Evolutionary conservation across 2,888 invertebrate genomes (phyloP).

Genomic region (Pherbina coryleti): DNA sequence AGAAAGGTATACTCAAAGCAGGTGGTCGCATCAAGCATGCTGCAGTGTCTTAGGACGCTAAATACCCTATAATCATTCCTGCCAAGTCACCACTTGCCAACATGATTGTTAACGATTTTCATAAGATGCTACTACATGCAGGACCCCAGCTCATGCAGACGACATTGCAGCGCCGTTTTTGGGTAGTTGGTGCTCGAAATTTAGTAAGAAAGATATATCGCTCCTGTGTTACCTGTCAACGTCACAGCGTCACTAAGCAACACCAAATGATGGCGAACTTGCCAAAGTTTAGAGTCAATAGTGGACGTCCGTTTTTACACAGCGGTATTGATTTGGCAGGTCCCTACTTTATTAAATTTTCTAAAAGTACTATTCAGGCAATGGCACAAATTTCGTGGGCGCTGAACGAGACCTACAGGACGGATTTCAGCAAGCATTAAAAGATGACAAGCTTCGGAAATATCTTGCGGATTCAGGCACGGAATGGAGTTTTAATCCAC

Average conservation of each 20-base stretch:
- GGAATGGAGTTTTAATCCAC: slow-evolving; percentile 31
- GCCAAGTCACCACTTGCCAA: neutral
- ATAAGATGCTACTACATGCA: neutral
- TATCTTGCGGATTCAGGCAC: slow-evolving; percentile 14
- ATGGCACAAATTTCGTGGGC: slow-evolving; percentile 35
- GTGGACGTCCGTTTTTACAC: slow-evolving; percentile 25
- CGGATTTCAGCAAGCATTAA: neutral
- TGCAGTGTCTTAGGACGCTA: too few species aligned
- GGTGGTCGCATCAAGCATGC: too few species aligned
- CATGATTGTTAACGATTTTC: neutral
- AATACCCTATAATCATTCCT: neutral
- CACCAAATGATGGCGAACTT: neutral
- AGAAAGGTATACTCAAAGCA: too few species aligned
- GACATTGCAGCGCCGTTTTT: neutral
- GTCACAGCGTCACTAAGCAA: neutral
- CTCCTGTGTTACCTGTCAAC: too few species aligned
- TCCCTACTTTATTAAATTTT: slow-evolving; percentile 39
- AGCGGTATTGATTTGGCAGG: slow-evolving; percentile 38
- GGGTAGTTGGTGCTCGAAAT: neutral
- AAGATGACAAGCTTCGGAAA: neutral
- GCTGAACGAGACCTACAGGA: slow-evolving; percentile 7
- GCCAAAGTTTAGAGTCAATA: neutral
- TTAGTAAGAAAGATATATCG: neutral
- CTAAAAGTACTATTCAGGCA: neutral
- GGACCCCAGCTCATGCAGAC: neutral